phyloP scores from a whole-genome alignment of 2,888 invertebrate genomes.

The Nysson spinosus region DNA sequence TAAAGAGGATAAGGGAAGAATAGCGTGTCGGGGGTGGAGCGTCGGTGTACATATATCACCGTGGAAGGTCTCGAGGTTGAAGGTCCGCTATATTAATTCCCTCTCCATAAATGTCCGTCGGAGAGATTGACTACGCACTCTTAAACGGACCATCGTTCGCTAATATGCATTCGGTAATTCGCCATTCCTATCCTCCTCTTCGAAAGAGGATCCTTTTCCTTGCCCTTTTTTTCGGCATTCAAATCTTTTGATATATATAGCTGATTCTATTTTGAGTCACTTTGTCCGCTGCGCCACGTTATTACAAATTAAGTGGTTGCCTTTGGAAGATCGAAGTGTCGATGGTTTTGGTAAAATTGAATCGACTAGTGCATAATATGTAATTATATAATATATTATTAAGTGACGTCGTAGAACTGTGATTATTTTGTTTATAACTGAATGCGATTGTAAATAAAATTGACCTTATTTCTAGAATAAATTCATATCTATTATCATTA shows the following conservation, averaged over 20 bases:
- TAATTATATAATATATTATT: no score
- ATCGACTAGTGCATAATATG: no score
- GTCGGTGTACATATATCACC: constrained; percentile 73
- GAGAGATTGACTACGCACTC: constrained; percentile 76
- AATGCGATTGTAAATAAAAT: no score
- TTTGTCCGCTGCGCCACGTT: constrained; percentile 30
- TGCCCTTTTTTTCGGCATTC: constrained; percentile 34
- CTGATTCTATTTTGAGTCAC: constrained; percentile 2
- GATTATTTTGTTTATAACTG: no score
- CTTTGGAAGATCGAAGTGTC: constrained; percentile 10
- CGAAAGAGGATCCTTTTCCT: constrained; percentile 24
- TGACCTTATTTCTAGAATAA: no score
- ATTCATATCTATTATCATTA: no score
- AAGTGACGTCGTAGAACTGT: no score
- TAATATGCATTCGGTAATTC: constrained; percentile 76
- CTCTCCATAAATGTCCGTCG: constrained; percentile 76
- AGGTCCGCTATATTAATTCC: constrained; percentile 77
- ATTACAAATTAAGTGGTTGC: constrained; percentile 35
- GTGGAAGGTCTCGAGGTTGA: constrained; percentile 71
- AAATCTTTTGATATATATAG: no score
- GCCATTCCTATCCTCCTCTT: constrained; percentile 53
- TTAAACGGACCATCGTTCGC: constrained; percentile 75
- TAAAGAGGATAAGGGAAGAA: constrained; percentile 26
- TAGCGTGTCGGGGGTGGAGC: constrained; percentile 64
- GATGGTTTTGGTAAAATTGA: constrained; percentile 10